Base-by-base conservation (phyloP, 2,888 invertebrate genomes). In the Trissonchulus latispiculum region DNA sequence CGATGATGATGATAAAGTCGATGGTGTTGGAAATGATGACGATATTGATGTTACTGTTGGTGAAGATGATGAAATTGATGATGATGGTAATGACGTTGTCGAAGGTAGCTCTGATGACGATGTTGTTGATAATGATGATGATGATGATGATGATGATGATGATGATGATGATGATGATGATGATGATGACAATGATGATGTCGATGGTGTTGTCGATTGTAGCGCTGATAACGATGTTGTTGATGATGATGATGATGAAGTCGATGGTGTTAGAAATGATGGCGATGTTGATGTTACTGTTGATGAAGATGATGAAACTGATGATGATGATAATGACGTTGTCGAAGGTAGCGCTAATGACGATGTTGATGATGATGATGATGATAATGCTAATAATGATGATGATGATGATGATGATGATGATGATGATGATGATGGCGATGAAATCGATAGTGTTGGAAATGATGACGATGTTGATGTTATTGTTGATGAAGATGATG, bases 31-130 rank as follows among this genome's bases (percentile, higher is more conserved):
- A 23, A 28, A 15, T 15, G 66, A 66, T 23, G 15, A 23, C 28
- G 66, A 23, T 28, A 28, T 66, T 15, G n/a, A 15, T 66, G 28
- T 28, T 66, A 28, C 28, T 66, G 66, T 29, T 66, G 66, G n/a
- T 66, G 66, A 66, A 23, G 66, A 66, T 66, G 31, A 66, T 66
- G 66, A 66, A 15, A 28, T 23, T 66, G 66, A 23, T 23, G 66
- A 23, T 66, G 15, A 15, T 28, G 66, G 15, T 66, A 18, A 23
- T 66, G 66, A 23, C 28, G 66, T 29, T 28, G 28, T 28, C 31
- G 15, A 15, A 23, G 66, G 28, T 66, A 28, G 15, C 15, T 15
- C 15, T 15, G 28, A 23, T 15, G 66, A 29, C 15, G 66, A 66
- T 66, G 66, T 23, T 66, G 66, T 15, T 15, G 66, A 23, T 66